Percentiles rank a stretch among this genome's conserved stretches.
These are phyloP conservation scores for Cryptoprocta ferox DNA, from an alignment of 2,797 vertebrate species.

Conservation along the genomic window DNA sequence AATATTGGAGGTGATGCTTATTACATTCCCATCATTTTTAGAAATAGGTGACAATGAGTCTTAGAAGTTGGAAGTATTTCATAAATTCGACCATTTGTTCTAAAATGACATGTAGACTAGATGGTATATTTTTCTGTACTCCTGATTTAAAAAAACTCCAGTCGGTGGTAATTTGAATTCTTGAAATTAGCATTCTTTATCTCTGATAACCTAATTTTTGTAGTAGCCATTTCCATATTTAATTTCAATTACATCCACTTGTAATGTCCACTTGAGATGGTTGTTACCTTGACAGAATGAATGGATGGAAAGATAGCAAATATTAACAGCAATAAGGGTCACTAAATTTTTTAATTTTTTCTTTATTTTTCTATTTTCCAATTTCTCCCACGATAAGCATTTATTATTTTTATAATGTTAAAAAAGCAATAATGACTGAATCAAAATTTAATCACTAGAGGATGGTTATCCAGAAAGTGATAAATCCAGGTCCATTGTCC, in stretches of 20 bases:
- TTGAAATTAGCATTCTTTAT: neutral
- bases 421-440: neutral
- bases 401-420: neutral
- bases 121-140: neutral
- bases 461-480: neutral
- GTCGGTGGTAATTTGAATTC: neutral
- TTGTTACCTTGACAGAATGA: neutral
- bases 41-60: neutral
- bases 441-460: neutral
- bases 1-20: neutral
- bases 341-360: neutral
- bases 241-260: neutral
- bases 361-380: neutral
- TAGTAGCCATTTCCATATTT: neutral
- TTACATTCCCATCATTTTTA: neutral
- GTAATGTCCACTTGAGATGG: neutral
- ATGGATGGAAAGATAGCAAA: neutral
- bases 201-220: neutral
- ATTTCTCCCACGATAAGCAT: neutral
- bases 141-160: neutral
- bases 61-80: neutral
- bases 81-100: neutral
- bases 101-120: neutral
- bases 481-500: neutral
- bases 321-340: neutral